phyloP scores from a whole-genome alignment of 2,113 vertebrate species.

The Dipodomys merriami region DNA sequence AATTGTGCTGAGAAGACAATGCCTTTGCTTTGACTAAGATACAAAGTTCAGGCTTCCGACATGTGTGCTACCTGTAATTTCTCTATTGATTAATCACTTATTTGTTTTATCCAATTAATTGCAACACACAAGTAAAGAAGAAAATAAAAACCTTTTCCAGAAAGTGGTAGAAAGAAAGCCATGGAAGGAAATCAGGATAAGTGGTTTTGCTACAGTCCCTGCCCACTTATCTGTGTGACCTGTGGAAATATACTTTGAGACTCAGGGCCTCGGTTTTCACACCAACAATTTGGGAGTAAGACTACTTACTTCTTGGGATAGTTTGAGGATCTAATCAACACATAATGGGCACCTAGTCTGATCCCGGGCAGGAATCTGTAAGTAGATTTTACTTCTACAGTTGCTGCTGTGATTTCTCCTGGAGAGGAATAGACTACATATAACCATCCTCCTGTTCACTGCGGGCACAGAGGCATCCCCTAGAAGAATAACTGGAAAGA shows the following conservation, averaged over 20 bases:
- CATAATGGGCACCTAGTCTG: accelerated
- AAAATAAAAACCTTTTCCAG: not conserved
- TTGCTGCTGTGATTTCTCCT: not conserved
- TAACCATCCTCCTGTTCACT: too few species aligned
- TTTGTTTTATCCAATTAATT: not conserved
- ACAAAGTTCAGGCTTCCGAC: not conserved
- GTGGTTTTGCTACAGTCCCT: not conserved
- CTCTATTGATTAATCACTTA: not conserved
- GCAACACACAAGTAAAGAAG: not conserved
- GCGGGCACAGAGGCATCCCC: too few species aligned
- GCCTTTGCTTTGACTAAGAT: not conserved
- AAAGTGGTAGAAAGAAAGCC: not conserved
- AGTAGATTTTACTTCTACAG: accelerated
- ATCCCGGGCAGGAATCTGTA: not conserved
- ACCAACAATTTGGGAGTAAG: not conserved
- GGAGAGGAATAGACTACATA: too few species aligned
- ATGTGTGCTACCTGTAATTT: not conserved
- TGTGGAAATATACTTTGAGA: not conserved
- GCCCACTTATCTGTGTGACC: too few species aligned
- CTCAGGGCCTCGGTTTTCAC: not conserved
- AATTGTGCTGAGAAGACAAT: not conserved
- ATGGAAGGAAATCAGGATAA: not conserved
- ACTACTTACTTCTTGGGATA: not conserved
- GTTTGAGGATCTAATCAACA: not conserved
- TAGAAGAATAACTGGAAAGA: too few species aligned